Evolutionary conservation across 2,113 vertebrate genomes (phyloP).

Genomic region (Macrotus californicus): DNA sequence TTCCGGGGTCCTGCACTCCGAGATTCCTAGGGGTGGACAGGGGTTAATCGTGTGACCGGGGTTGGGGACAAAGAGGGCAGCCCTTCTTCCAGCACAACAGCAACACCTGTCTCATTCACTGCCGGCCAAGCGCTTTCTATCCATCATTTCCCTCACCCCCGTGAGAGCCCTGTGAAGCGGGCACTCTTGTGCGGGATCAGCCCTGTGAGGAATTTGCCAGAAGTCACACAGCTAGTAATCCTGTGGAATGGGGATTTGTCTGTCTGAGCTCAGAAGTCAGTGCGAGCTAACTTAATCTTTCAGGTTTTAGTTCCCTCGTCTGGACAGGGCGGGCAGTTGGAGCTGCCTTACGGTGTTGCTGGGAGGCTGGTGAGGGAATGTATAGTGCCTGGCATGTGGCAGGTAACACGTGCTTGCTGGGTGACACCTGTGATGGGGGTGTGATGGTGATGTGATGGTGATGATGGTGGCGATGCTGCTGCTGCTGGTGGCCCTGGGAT

Average conservation of each 20-base stretch:
- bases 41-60: background rate
- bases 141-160: background rate
- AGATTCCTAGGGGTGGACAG: too few relatives aligned
- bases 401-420: fast-evolving
- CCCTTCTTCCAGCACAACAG: background rate
- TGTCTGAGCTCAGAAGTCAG: background rate
- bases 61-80: background rate
- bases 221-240: background rate
- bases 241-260: background rate
- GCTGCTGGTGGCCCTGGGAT: fast-evolving
- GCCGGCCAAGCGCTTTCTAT: fast-evolving
- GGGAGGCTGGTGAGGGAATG: background rate
- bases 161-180: background rate
- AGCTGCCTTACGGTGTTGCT: fast-evolving
- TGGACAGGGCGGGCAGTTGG: background rate
- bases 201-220: background rate
- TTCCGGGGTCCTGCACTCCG: background rate
- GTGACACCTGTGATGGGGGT: too few relatives aligned
- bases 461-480: fast-evolving
- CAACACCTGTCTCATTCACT: fast-evolving
- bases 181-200: background rate
- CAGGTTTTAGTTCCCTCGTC: background rate
- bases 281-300: background rate
- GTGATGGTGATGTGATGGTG: fast-evolving
- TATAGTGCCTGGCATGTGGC: fast-evolving